A percentile compares a stretch with the other conserved stretches of the same genome.
Conservation (phyloP, 1,140 invertebrate species). For the Drosophila pseudoobscura region DNA sequence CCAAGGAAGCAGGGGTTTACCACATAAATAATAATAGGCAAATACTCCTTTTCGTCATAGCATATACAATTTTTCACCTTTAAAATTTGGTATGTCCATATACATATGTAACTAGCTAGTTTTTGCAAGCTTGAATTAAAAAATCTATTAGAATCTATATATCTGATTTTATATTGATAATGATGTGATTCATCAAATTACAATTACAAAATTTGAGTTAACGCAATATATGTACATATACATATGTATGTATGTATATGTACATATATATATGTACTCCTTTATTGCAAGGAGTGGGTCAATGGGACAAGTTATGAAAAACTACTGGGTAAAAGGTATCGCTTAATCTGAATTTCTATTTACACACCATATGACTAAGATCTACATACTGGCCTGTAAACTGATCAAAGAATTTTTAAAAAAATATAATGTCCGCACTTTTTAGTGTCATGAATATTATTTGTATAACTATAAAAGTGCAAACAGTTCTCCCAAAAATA, state of each 20-base stretch:
- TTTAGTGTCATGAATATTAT: too few species aligned
- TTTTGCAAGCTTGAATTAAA: constrained; percentile 2
- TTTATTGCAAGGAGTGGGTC: too few species aligned
- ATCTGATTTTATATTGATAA: not conserved
- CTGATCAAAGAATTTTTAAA: not conserved
- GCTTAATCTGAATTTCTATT: not conserved
- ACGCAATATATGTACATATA: too few species aligned
- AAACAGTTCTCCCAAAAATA: too few species aligned
- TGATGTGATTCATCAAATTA: too few species aligned
- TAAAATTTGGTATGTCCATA: not conserved
- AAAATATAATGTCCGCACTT: too few species aligned
- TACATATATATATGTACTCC: too few species aligned
- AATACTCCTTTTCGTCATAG: not conserved
- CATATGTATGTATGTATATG: too few species aligned
- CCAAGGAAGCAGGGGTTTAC: too few species aligned
- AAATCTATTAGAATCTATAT: not conserved
- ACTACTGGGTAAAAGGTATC: not conserved
- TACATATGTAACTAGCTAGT: not conserved
- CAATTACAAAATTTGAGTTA: too few species aligned
- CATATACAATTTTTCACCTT: too few species aligned
- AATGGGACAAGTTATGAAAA: not conserved
- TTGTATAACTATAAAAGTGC: too few species aligned
- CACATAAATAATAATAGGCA: not conserved
- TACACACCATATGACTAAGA: not conserved
- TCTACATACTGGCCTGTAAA: not conserved